Base-by-base conservation (phyloP, 1,140 invertebrate genomes). In the Trichonephila clavipes region DNA sequence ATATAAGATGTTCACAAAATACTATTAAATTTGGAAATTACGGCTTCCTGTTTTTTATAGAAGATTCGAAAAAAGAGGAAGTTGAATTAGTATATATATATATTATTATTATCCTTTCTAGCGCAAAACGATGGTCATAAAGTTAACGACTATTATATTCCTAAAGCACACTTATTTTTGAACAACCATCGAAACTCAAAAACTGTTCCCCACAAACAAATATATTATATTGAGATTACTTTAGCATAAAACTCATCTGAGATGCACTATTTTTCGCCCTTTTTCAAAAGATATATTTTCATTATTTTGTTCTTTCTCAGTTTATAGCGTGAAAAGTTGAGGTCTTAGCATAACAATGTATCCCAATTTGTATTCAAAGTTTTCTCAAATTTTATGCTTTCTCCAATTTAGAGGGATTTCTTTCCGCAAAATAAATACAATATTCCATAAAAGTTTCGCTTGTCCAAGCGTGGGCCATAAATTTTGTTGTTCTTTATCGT, bases 351-450 rank as follows among this genome's bases (percentile, higher is more conserved):
- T 88, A 88, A 88, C 86, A 88, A 88, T 88, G 86, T 40, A 88
- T 88, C n/a, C 86, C 86, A 88, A 88, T 88, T 88, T 88, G 86
- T 58, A 88, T 88, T 88, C 59, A 64, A 88, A 88, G 28, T 62
- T 83, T 88, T 66, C 18, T 10, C 59, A 61, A 18, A 64, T 62
- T 62, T 88, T 88, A 64, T 88, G 86, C 16, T 88, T 88, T 58
- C 51, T 88, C 86, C 86, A 88, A 88, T 88, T 88, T 88, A 88
- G 86, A n/a, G 19, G 86, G 86, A 88, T 88, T 88, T 88, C 51
- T 66, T 21, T 66, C 28, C 8, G 24, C 28, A 21, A 88, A 88
- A 88, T 85, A 88, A 88, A 88, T 88, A 85, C 69, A 34, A 77
- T 85, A 61, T 59, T 24, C 82, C 24, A 10, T 85, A 19, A 61